Evolutionary conservation across 37 sponge, comb jelly and placozoan genomes (phyloP).

Genomic region (Hormiphora californensis): DNA sequence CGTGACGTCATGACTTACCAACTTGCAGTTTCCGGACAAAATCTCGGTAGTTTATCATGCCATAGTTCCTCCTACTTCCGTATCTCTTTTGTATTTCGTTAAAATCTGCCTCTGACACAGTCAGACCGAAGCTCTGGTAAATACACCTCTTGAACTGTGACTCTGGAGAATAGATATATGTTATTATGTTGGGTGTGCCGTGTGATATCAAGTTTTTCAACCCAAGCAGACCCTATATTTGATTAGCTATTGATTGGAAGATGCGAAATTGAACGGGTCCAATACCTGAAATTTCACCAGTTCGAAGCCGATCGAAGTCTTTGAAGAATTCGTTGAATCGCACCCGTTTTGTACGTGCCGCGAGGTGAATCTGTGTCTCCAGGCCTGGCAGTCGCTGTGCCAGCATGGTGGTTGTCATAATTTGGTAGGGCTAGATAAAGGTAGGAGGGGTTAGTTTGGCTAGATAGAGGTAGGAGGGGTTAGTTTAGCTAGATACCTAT

Average conservation of each 20-base stretch:
- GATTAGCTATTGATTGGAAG: no score
- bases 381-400: background rate
- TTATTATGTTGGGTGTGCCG: no score
- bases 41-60: conserved; percentile 31
- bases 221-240: no score
- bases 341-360: conserved; percentile 27
- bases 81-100: conserved; percentile 60
- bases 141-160: conserved; percentile 78
- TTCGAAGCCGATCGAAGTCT: conserved; percentile 39
- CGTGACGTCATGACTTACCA: no score
- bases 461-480: no score
- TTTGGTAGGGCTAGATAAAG: no score
- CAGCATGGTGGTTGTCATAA: no score
- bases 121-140: conserved; percentile 69
- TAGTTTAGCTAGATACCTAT: no score
- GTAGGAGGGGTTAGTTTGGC: no score
- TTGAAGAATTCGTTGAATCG: conserved; percentile 54
- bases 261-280: no score
- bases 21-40: background rate
- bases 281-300: conserved; percentile 50
- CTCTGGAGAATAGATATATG: conserved; percentile 66
- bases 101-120: conserved; percentile 64
- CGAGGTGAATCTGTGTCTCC: background rate
- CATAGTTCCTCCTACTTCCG: conserved; percentile 4
- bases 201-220: no score